Evolutionary conservation across 2,888 invertebrate genomes (phyloP).

Genomic region (Drosophila sordidapex): DNA sequence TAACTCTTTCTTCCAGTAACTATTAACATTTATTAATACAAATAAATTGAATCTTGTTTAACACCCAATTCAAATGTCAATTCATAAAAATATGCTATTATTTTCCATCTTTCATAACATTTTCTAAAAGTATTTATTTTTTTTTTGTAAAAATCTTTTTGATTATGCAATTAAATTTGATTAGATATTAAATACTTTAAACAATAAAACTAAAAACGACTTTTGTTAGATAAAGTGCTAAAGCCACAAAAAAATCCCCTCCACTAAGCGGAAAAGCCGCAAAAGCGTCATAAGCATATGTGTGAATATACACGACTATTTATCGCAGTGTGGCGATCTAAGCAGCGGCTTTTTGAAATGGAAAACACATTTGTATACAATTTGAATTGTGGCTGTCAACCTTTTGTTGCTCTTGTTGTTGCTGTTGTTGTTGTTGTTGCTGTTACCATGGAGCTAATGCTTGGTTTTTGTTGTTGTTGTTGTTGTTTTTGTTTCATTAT

Average conservation of each 20-base stretch:
- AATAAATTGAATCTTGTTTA: too few relatives aligned
- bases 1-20: too few relatives aligned
- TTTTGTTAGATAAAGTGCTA: neutral
- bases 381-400: conserved; percentile 64
- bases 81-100: too few relatives aligned
- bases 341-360: conserved; percentile 56
- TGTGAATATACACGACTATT: conserved; percentile 49
- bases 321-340: conserved; percentile 63
- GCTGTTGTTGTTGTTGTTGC: conserved; percentile 35
- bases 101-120: too few relatives aligned
- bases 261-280: conserved; percentile 39
- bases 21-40: too few relatives aligned
- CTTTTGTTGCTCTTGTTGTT: conserved; percentile 44
- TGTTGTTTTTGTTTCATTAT: neutral
- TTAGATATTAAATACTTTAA: neutral
- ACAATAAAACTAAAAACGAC: neutral
- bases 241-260: conserved; percentile 5
- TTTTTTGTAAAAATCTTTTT: too few relatives aligned
- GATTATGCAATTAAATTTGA: neutral
- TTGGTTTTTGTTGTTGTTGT: conserved; percentile 22
- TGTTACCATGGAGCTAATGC: conserved; percentile 41
- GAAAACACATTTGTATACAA: conserved; percentile 70
- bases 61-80: too few relatives aligned
- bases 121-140: too few relatives aligned
- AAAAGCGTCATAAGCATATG: conserved; percentile 14